Evolutionary conservation across 2,113 vertebrate genomes (phyloP), one percentile per base, ranked within the genome.

Genomic region (Pogona vitticeps): DNA sequence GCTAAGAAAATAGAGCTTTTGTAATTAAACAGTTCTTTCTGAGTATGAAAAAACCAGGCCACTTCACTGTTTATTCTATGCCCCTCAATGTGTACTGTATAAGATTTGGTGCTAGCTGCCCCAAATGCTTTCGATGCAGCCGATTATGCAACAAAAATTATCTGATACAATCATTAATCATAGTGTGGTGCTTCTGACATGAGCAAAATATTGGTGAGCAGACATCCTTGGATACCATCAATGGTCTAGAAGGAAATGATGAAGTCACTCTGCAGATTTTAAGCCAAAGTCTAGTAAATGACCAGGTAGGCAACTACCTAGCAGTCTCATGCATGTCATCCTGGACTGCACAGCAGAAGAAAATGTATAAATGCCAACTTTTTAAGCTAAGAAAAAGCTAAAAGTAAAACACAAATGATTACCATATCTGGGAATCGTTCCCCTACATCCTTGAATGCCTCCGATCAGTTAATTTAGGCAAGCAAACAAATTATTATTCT

Each of bases 401-500:
- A 33, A 23, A 70, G n/a, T 68, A 72, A 61, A 80, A 42, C 18
- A 75, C n/a, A 15, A 81, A 33, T 59, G 2, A 23, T 20, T 46
- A 36, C 14, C 26, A 76, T 33, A 6, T 36, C 17, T 26, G 46
- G 21, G 6, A 63, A 9, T 63, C 28, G 6, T 80, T 88, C 89
- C 84, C 88, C 85, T 58, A 90, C 92, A 73, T 87, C 73, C 87
- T 92, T 85, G 82, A 92, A 91, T 88, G 84, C 56, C 76, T 93
- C 59, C 92, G 93, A 90, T 86, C 90, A 94, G 0, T 83, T 92
- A 93, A 89, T 81, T 83, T 88, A 89, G 93, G 89, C 91, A 94
- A 93, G 90, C 87, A 93, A 94, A 93, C 90, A 92, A 52, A 94
- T 91, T 96, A 95, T 94, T 88, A 93, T 93, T 94, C 94, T 93